Percentiles rank a stretch among this genome's conserved stretches.
Evolutionary conservation across 1,140 invertebrate genomes (phyloP).

Genomic region (Caenorhabditis brenneri): DNA sequence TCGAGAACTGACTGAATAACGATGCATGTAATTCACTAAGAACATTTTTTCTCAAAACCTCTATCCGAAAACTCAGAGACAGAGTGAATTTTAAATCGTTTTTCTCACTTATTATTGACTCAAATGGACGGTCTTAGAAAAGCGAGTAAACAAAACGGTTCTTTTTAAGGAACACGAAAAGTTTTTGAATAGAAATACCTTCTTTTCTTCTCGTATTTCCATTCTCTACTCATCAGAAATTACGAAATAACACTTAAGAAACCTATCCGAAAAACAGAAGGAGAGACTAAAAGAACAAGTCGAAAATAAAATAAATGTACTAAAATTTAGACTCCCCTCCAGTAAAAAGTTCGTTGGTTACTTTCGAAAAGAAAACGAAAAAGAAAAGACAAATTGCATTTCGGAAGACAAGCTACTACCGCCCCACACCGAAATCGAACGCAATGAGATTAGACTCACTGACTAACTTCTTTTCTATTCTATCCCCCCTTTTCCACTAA

Average conservation of each 20-base stretch:
- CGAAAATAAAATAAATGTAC: neutral
- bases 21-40: too few relatives aligned
- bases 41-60: too few relatives aligned
- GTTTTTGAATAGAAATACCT: neutral
- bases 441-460: conserved; percentile 21
- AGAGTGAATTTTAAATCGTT: too few relatives aligned
- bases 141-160: neutral
- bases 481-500: neutral
- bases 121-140: neutral
- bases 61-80: too few relatives aligned
- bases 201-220: conserved; percentile 5
- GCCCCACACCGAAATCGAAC: conserved; percentile 10
- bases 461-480: neutral
- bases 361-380: conserved; percentile 13
- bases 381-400: conserved; percentile 34
- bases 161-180: neutral
- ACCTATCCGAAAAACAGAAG: neutral
- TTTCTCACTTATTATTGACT: too few relatives aligned
- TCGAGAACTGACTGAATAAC: too few relatives aligned
- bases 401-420: conserved; percentile 4
- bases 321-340: neutral
- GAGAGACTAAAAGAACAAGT: neutral
- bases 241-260: neutral
- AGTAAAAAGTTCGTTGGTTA: conserved; percentile 8
- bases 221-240: neutral